Conservation (phyloP, 1,140 invertebrate species). For the Armadillidium nasatum region DNA sequence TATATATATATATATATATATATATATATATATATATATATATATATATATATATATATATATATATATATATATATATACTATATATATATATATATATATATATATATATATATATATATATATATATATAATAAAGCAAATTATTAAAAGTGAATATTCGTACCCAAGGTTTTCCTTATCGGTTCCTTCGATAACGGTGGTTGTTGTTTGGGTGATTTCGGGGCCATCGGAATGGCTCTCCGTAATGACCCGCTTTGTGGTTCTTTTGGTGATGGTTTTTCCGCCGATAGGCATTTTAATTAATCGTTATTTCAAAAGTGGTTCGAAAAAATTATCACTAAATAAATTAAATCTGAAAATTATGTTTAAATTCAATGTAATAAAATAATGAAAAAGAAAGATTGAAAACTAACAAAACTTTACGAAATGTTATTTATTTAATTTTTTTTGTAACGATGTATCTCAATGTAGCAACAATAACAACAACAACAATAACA, state of each 20-base stretch:
- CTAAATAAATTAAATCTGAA: too few relatives aligned
- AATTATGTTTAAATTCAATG: too few relatives aligned
- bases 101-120: constrained; percentile 13
- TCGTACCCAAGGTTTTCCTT: constrained; percentile 22
- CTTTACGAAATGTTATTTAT: too few relatives aligned
- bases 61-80: constrained; percentile 15
- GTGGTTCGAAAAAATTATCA: too few relatives aligned
- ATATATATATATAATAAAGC: not conserved
- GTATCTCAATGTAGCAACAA: too few relatives aligned
- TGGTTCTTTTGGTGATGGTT: constrained; percentile 22
- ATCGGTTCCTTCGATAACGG: constrained; percentile 13
- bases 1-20: not conserved
- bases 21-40: not conserved
- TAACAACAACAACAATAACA: not conserved
- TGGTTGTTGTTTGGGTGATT: not conserved
- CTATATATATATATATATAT: constrained; percentile 12
- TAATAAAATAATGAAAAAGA: too few relatives aligned
- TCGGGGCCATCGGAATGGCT: not conserved
- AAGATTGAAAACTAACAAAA: too few relatives aligned
- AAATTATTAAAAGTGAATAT: not conserved
- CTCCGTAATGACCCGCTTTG: constrained; percentile 16
- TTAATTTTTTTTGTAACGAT: too few relatives aligned
- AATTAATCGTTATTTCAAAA: too few relatives aligned
- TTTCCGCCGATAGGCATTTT: constrained; percentile 15
- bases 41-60: constrained; percentile 10